Conservation (phyloP, 2,888 invertebrate species). For the Salticus scenicus region DNA sequence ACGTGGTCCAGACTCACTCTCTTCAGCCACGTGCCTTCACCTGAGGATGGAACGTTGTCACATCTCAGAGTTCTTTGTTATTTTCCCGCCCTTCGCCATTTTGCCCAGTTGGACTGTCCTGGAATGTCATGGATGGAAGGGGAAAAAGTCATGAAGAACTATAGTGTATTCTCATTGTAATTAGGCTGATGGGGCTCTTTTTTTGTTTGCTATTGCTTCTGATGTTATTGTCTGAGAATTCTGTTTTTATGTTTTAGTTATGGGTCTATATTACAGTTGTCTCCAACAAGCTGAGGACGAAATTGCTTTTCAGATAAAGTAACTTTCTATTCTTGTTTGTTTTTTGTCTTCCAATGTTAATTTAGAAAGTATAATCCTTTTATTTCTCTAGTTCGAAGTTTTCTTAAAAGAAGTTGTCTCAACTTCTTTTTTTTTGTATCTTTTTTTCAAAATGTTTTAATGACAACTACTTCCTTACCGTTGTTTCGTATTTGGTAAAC, state of each 20-base stretch:
- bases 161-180: conserved; percentile 61
- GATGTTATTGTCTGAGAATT: conserved; percentile 50
- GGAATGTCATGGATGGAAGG: conserved; percentile 30
- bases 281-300: conserved; percentile 65
- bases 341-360: conserved; percentile 45
- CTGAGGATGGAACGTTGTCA: conserved; percentile 48
- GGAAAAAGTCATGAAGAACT: conserved; percentile 30
- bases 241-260: conserved; percentile 59
- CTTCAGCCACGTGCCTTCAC: conserved; percentile 44
- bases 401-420: conserved; percentile 19
- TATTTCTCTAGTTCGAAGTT: conserved; percentile 37
- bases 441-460: background rate
- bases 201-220: conserved; percentile 23
- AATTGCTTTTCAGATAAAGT: conserved; percentile 69
- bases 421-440: conserved; percentile 18
- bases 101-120: conserved; percentile 32
- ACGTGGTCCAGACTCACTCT: conserved; percentile 47
- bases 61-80: conserved; percentile 32
- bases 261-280: conserved; percentile 50
- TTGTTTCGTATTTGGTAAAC: background rate
- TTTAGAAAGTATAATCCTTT: conserved; percentile 42
- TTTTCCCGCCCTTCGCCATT: background rate
- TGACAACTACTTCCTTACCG: background rate
- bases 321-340: conserved; percentile 29
- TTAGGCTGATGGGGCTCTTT: conserved; percentile 65